Evolutionary conservation across 1,140 invertebrate genomes (phyloP), one percentile per base, ranked within the genome.

Genomic region (Lineus longissimus): DNA sequence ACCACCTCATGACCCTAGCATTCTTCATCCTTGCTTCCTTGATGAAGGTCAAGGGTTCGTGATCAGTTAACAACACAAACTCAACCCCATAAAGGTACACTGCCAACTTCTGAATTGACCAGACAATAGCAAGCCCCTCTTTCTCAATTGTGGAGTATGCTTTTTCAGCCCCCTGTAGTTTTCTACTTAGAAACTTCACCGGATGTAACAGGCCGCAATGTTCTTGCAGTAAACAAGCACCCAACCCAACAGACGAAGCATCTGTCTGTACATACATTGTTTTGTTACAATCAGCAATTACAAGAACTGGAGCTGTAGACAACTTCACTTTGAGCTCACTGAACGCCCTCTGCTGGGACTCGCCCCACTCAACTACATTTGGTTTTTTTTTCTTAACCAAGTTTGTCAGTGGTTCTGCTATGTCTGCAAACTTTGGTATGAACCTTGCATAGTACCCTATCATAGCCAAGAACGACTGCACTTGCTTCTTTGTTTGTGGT

Each of bases 391-490:
- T 79, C 54, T 64, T 70, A 4, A 71, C 60, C 19, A 78, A 41
- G 23, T 76, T 54, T 19, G 72, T 72, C 11, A 80, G 47, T 1
- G 77, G 74, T 15, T 19, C 31, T 0, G 70, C 61, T 19, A 68
- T 59, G 7, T 51, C 36, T 13, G 70, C 31, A 55, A 72, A 77
- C 41, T 69, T 51, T 17, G 64, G 59, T 0, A 76, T 71, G 70
- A 81, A 85, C 65, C 76, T 71, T 6, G 76, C 63, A 60, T 83
- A 80, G 66, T 75, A 84, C 33, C 81, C 81, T 1, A 79, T 63
- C 2, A 82, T 56, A 2, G 79, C 82, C 31, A 85, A 64, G 66
- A 83, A 84, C 29, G 76, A 61, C 22, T 62, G 40, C 1, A 85
- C 57, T 25, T 81, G 71, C 62, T 73, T 75, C 57, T 77, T 75